Evolutionary conservation across 1,140 invertebrate species (phyloP).

Genomic region (Nebria ingens): DNA sequence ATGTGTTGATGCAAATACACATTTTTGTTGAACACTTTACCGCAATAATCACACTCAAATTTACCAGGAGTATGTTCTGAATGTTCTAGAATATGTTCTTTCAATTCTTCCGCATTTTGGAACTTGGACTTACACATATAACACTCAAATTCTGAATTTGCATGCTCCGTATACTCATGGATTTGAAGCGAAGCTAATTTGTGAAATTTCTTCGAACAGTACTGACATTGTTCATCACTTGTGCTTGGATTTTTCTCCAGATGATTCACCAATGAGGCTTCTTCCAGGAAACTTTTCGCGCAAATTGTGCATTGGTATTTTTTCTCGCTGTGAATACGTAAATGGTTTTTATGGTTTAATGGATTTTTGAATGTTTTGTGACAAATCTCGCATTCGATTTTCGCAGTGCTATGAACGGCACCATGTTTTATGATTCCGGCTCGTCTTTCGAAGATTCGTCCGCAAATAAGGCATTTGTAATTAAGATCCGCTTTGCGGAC

Average conservation of each 20-base stretch:
- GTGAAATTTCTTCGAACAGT: not conserved
- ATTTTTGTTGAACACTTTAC: not conserved
- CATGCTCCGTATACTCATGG: not conserved
- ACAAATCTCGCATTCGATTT: no score
- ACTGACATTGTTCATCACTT: not conserved
- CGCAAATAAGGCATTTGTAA: no score
- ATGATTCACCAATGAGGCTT: not conserved
- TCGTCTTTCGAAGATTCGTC: no score
- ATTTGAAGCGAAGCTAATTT: not conserved
- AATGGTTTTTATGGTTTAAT: no score
- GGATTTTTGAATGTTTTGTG: no score
- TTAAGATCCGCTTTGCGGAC: no score
- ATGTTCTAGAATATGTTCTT: constrained; percentile 16
- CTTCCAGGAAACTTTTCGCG: not conserved
- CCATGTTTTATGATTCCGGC: no score
- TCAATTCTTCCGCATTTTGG: constrained; percentile 9
- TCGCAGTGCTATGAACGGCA: no score
- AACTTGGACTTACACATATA: constrained; percentile 22
- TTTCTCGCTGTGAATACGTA: no score
- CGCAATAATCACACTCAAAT: not conserved
- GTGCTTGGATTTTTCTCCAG: no score
- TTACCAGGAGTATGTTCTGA: not conserved
- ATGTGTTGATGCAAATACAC: not conserved
- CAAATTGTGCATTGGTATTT: not conserved
- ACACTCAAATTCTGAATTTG: constrained; percentile 7